Conservation (phyloP, 2,113 vertebrate species). For the Limanda limanda region DNA sequence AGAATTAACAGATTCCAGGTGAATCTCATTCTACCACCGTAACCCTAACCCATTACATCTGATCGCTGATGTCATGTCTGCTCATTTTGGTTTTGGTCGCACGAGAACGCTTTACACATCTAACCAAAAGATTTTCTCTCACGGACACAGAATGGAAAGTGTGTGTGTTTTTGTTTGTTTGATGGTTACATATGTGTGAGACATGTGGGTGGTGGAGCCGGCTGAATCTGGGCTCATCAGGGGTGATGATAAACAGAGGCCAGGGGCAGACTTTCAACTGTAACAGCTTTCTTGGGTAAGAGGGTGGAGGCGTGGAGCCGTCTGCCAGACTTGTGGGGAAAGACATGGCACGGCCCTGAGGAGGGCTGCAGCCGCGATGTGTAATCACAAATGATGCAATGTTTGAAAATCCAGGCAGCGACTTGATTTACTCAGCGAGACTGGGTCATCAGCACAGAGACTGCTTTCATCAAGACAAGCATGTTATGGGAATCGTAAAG, state of each 20-base stretch:
- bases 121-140: background rate
- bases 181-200: background rate
- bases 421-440: conserved; percentile 29
- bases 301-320: conserved; percentile 22
- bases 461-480: conserved; percentile 10
- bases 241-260: conserved; percentile 38
- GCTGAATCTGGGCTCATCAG: conserved; percentile 7
- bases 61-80: conserved; percentile 11
- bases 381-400: conserved; percentile 54
- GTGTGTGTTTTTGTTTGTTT: conserved; percentile 21
- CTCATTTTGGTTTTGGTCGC: conserved; percentile 25
- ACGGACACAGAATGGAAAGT: background rate
- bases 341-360: conserved; percentile 26
- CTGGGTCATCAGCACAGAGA: conserved; percentile 1
- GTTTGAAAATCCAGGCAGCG: conserved; percentile 18
- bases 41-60: conserved; percentile 12
- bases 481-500: background rate
- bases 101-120: conserved; percentile 16
- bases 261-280: background rate
- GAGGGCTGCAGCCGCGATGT: conserved; percentile 30
- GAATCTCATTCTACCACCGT: background rate
- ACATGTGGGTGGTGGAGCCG: background rate
- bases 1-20: background rate
- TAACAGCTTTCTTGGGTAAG: conserved; percentile 12
- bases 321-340: conserved; percentile 36